Evolutionary conservation across 1,140 invertebrate genomes (phyloP), one percentile per base, ranked within the genome.

Genomic region (Brachionus asplanchnoidis): DNA sequence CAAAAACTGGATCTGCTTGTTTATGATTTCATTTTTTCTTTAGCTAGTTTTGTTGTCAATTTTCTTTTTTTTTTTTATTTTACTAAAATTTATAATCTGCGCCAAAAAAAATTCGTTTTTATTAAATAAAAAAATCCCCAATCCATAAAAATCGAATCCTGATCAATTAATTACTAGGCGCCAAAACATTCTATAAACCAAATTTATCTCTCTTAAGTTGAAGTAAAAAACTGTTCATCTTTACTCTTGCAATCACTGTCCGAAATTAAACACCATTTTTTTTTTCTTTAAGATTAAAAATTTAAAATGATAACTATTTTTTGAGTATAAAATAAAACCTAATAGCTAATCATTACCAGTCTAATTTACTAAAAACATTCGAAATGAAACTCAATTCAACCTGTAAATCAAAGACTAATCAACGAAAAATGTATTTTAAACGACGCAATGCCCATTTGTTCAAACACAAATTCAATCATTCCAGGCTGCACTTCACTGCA

Each of bases 341-440:
- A 46, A 46, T 46, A 46, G 44, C 17, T 60, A 26, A 60, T 60
- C 53, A 60, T 17, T 60, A 3, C 17, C 53, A 60, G 17, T 60
- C 17, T 60, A 20, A 60, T 60, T 23, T 46, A 46, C 20, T 46
- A 14, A 77, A 77, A 28, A 50, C 26, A 28, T 46, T 26, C 46
- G 46, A 77, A 28, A 26, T 50, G 26, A 77, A 50, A n/a, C 5
- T 50, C 50, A 77, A 12, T 46, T 77, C 73, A 46, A 77, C 42
- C 20, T 44, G 73, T 77, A 50, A 77, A 50, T 77, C 26, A 9
- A 77, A 77, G 9, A 50, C 11, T 28, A 77, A 77, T 26, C 11
- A 46, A 12, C 40, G 73, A 36, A 50, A 46, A 50, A 50, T 77
- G 40, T 77, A 77, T 77, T 77, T 77, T 50, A 77, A 77, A 50